Evolutionary conservation across 2,113 vertebrate genomes (phyloP).

Genomic region (Dicerorhinus sumatrensis): DNA sequence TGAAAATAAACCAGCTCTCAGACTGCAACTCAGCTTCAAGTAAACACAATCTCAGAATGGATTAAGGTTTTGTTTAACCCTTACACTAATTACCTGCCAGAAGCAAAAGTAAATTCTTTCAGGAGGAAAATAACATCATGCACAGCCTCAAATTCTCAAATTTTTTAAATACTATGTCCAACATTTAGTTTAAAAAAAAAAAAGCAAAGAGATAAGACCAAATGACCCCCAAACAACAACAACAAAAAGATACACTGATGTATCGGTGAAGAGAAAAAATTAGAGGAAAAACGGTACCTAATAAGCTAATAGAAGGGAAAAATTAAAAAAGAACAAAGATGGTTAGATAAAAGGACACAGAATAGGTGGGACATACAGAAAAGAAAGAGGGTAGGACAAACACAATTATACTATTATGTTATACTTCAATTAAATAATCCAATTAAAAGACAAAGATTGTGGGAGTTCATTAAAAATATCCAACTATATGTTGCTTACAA

Average conservation of each 20-base stretch:
- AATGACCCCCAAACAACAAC: neutral
- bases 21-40: neutral
- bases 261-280: neutral
- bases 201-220: neutral
- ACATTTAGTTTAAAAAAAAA: neutral
- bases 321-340: neutral
- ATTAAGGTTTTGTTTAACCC: neutral
- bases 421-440: neutral
- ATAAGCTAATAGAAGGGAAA: neutral
- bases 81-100: neutral
- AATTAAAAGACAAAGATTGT: neutral
- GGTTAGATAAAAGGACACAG: neutral
- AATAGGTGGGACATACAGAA: neutral
- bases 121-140: neutral
- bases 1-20: neutral
- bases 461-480: neutral
- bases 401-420: neutral
- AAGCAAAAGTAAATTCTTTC: constrained; percentile 29
- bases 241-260: neutral
- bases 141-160: neutral
- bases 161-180: neutral
- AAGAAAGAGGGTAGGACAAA: neutral
- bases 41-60: neutral
- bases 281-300: neutral
- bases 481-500: neutral